Percentiles rank a stretch among this genome's conserved stretches.
These are phyloP conservation scores for Cyprinodon variegatus DNA, from an alignment of 2,113 vertebrate species.

Conservation along the genomic window DNA sequence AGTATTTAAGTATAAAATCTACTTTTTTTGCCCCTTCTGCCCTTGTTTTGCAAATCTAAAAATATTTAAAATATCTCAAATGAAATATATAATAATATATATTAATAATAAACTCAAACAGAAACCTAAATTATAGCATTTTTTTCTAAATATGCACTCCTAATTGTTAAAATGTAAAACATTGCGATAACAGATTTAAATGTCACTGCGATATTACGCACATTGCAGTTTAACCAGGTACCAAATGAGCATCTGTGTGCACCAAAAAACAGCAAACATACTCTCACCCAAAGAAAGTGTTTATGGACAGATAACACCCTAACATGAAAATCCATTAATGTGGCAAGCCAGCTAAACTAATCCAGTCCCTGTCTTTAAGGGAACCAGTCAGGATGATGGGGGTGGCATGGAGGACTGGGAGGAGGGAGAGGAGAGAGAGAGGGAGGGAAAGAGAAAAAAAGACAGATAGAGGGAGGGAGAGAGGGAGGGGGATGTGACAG, in stretches of 20 bases:
- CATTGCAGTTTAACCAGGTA: neutral
- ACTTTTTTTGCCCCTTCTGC: neutral
- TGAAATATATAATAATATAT: neutral
- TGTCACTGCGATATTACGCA: neutral
- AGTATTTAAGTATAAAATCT: too few species aligned
- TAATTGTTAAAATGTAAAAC: neutral
- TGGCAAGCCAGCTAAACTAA: constrained; percentile 44
- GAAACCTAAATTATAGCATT: too few species aligned
- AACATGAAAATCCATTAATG: constrained; percentile 39
- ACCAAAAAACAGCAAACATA: constrained; percentile 1
- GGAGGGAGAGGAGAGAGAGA: constrained; percentile 38
- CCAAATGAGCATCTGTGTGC: neutral
- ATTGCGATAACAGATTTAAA: neutral
- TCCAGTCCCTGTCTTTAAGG: constrained; percentile 70
- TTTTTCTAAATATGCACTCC: too few species aligned
- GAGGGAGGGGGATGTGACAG: constrained; percentile 84
- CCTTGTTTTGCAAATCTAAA: neutral
- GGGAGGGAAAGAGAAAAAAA: constrained; percentile 21
- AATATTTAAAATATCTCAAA: neutral
- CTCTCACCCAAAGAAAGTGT: constrained; percentile 5
- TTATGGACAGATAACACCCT: constrained; percentile 17
- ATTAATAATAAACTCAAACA: neutral
- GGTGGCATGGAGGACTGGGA: constrained; percentile 42
- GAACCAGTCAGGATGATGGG: constrained; percentile 51
- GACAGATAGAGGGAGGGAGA: constrained; percentile 30